Base-by-base conservation (phyloP, 2,113 vertebrate genomes). In the Cryptotis parvus region DNA sequence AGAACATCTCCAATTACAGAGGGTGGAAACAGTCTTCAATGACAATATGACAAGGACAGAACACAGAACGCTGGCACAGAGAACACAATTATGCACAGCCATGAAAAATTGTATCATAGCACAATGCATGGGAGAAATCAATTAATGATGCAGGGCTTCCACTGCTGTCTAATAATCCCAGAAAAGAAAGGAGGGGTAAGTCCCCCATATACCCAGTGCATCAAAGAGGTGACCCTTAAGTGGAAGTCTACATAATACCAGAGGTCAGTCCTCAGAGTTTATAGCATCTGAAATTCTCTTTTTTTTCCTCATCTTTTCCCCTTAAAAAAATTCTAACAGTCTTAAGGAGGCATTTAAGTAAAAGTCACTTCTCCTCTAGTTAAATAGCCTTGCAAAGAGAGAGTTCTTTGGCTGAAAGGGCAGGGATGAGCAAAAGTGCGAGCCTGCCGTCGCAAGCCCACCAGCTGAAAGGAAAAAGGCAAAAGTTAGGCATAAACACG, bases 1-100 rank as follows among this genome's bases (percentile, higher is more conserved):
- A 98, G 98, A 98, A 98, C 98, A 98, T 98, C 98, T 98, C 98
- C 98, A 98, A 98, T 98, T 98, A 98, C 98, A 98, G 97, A 98
- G 97, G 98, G 98, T 98, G 97, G 98, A 98, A 98, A 97, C 98
- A 98, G 98, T 97, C 97, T 98, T 98, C 98, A 98, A 98, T 98
- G 98, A 98, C 98, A 98, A 97, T 97, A 97, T 98, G 98, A 98
- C 98, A 98, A 98, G 98, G 98, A 98, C 98, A 97, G 97, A 97
- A 97, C 97, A 97, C 89, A 97, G 97, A 98, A 97, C 92, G 94
- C 97, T 96, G 97, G 98, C 98, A 98, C 96, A 93, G 97, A 95
- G 98, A 98, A 98, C 97, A 98, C 98, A 98, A 98, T 98, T 98
- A 98, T 98, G 97, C 98, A 97, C 97, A 98, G 98, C 98, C 98